Evolutionary conservation across 2,797 vertebrate genomes (phyloP), one percentile per base, ranked within the genome.

Genomic region (Rhabdomys pumilio): DNA sequence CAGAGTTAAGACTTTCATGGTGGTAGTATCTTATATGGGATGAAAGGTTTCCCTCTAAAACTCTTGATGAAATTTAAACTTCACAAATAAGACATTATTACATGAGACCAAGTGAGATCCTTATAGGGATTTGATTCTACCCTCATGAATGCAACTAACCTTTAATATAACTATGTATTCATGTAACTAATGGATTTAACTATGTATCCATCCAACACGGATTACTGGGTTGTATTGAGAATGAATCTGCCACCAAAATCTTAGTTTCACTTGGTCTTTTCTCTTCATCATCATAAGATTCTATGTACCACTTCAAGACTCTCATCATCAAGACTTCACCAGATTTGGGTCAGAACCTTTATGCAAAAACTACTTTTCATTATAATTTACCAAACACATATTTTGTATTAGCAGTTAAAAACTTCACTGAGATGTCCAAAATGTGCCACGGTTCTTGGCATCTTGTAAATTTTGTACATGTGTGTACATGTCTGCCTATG

Each of bases 401-500:
- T 34, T 69, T 29, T 17, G 22, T 34, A 57, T 57, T 77, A 77
- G 31, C 38, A 69, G 31, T 12, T 31, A 11, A 65, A 85, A 44
- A 31, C 44, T 85, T 55, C 11, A 12, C 41, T 47, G 24, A 14
- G 19, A 29, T 11, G 34, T n/a, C n/a, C 55, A 50, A 77, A 65
- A 65, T 38, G 34, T 73, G 17, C 10, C 38, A 41, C 4, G 77
- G 29, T 50, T 80, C 12, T 57, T 44, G 41, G 14, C 3, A 41
- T 19, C 38, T n/a, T 75, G 1, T 22, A 73, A 34, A 31, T 61
- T n/a, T 15, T 41, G 24, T 44, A 22, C 53, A 63, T 13, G 88
- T 31, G 75, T 3, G 20, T n/a, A 12, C 19, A 7, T 19, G 26
- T 34, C 6, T 2, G 0, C 1, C 1, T 5, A 34, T 14, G 47